Conservation (phyloP, 1,140 invertebrate species). For the Colletes gigas region DNA sequence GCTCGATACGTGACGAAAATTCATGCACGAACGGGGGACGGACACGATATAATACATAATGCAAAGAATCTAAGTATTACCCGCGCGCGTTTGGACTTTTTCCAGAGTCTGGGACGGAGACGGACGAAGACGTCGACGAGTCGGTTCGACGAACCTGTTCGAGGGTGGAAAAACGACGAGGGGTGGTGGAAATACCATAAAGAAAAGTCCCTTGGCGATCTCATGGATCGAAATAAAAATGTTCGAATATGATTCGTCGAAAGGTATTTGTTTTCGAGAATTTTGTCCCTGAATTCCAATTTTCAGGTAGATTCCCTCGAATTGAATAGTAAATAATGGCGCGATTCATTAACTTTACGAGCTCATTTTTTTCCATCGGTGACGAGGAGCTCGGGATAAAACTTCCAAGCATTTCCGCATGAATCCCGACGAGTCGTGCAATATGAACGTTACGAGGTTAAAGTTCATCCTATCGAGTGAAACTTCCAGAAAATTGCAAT, state of each 20-base stretch:
- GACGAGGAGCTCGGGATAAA: not conserved
- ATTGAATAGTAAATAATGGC: no score
- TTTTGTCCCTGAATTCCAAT: no score
- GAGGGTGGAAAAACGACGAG: conserved; percentile 1
- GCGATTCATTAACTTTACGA: not conserved
- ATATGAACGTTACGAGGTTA: not conserved
- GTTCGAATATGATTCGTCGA: not conserved
- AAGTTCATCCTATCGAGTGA: not conserved
- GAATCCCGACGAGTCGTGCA: conserved; percentile 4
- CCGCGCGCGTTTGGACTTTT: not conserved
- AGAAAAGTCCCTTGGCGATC: not conserved
- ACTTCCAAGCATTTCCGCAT: not conserved
- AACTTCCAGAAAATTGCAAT: not conserved
- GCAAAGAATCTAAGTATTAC: not conserved
- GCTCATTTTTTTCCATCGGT: not conserved
- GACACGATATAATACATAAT: conserved; percentile 9
- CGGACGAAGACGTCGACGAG: not conserved
- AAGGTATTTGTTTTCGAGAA: no score
- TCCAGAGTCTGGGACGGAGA: not conserved
- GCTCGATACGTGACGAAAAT: conserved; percentile 22
- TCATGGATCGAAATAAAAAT: conserved; percentile 9
- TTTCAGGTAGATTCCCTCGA: no score
- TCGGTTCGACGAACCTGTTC: conserved; percentile 29
- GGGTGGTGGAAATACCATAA: not conserved
- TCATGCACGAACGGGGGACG: not conserved